Evolutionary conservation across 2,113 vertebrate genomes (phyloP), one percentile per base, ranked within the genome.

Genomic region (Brachypodius melanocephalos): DNA sequence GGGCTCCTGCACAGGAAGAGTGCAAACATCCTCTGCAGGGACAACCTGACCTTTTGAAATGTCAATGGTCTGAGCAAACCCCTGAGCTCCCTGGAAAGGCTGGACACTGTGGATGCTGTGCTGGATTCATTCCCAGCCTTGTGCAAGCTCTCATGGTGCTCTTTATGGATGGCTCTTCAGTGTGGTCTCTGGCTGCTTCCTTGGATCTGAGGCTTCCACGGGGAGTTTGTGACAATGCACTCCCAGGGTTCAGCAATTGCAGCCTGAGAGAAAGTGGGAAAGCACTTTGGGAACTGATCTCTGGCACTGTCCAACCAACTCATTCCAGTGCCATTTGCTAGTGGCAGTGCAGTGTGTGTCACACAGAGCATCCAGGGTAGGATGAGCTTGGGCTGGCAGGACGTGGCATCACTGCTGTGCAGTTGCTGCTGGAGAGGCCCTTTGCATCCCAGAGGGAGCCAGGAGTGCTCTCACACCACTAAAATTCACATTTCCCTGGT

Each of bases 401-500:
- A 36, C 16, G 1, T 11, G 43, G 74, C 65, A 26, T 17, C 38
- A 12, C 52, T 72, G 73, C 75, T 58, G 74, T 24, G n/a, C 68
- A 17, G 59, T 21, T 10, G 12, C 52, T 32, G 62, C 69, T 34
- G 46, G 55, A 85, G 28, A 66, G 46, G 28, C 29, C 11, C 69
- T 57, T 9, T 26, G 49, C 54, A 58, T 42, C 46, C 74, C n/a
- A 12, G 6, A 3, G 29, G 57, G 74, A 82, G 25, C 34, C 57
- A 36, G 15, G 57, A 42, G 36, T 18, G 34, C 0, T 0, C 14
- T 62, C 31, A 34, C 36, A 40, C 17, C 67, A 16, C 14, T 19
- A 12, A 74, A 85, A 1, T 15, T 17, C 48, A 6, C 25, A 21
- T 3, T 8, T 49, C 57, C 0, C 0, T 28, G 16, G 8, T 51